A percentile compares a stretch with the other conserved stretches of the same genome.
Evolutionary conservation across 2,113 vertebrate species (phyloP).

Genomic region (Atrichornis clamosus): DNA sequence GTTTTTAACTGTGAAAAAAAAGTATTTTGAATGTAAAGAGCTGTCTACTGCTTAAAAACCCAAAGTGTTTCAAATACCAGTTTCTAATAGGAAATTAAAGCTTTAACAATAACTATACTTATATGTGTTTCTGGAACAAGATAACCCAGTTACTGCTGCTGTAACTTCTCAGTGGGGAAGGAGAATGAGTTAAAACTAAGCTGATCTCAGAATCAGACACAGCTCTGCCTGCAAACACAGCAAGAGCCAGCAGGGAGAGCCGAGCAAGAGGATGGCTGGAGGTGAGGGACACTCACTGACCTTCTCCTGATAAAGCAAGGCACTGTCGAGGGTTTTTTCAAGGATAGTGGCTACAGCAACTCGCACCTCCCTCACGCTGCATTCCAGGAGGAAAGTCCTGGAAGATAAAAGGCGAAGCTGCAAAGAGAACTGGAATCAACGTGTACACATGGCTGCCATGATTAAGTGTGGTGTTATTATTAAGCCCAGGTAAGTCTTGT

Average conservation of each 20-base stretch:
- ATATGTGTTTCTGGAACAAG: background rate
- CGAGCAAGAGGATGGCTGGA: background rate
- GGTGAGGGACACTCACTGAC: conserved; percentile 64
- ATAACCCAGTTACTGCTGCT: background rate
- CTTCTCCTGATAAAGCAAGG: conserved; percentile 91
- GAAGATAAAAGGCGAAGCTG: conserved; percentile 23
- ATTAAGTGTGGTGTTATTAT: background rate
- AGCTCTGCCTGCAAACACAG: background rate
- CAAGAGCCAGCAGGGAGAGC: background rate
- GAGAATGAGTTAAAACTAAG: background rate
- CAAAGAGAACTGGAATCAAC: conserved; percentile 19
- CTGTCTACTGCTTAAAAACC: background rate
- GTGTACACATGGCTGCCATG: background rate
- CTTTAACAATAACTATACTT: background rate
- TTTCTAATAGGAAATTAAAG: background rate
- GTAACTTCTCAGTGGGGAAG: background rate
- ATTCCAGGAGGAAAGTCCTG: conserved; percentile 94
- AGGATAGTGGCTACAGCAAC: conserved; percentile 93
- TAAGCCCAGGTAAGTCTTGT: background rate
- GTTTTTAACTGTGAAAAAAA: conserved; percentile 74
- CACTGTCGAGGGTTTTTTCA: conserved; percentile 95
- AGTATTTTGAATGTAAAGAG: background rate
- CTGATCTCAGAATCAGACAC: background rate
- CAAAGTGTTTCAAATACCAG: background rate
- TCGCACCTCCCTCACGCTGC: conserved; percentile 91